Percentiles rank a stretch among this genome's conserved stretches.
Conservation (phyloP, 2,797 vertebrate genomes). For the Schizopygopsis malacanthus region DNA sequence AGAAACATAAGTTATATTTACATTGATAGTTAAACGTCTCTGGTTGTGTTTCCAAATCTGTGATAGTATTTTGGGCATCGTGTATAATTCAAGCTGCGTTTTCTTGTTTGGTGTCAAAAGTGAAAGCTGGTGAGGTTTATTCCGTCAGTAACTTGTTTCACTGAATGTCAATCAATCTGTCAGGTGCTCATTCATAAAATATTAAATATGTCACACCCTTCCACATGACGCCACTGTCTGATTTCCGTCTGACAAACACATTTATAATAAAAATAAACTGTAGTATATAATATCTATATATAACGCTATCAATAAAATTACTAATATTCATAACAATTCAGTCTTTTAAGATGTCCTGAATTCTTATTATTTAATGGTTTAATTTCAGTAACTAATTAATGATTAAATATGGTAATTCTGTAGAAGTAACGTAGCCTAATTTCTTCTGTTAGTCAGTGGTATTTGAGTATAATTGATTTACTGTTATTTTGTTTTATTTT, state of each 20-base stretch:
- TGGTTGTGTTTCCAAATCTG: not conserved
- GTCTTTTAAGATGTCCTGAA: too few species aligned
- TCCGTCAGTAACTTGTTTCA: not conserved
- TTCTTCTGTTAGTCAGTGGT: not conserved
- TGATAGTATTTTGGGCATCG: not conserved
- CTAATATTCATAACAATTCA: not conserved
- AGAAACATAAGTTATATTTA: not conserved
- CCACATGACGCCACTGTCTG: not conserved
- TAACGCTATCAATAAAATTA: not conserved
- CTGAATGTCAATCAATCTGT: not conserved
- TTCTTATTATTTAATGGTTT: not conserved
- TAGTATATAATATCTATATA: not conserved
- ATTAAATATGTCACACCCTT: not conserved
- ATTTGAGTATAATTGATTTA: too few species aligned
- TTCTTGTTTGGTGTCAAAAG: not conserved
- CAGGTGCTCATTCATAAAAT: slow-evolving; percentile 1
- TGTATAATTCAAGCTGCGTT: not conserved
- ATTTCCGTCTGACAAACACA: not conserved
- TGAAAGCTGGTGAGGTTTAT: not conserved
- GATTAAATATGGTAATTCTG: not conserved
- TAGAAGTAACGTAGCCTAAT: not conserved
- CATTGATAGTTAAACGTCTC: not conserved
- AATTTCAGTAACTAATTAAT: not conserved
- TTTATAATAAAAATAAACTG: not conserved
- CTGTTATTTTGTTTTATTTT: not conserved